phyloP scores from a whole-genome alignment of 2,888 invertebrate species.

The Scaptomyza cyrtandrae region DNA sequence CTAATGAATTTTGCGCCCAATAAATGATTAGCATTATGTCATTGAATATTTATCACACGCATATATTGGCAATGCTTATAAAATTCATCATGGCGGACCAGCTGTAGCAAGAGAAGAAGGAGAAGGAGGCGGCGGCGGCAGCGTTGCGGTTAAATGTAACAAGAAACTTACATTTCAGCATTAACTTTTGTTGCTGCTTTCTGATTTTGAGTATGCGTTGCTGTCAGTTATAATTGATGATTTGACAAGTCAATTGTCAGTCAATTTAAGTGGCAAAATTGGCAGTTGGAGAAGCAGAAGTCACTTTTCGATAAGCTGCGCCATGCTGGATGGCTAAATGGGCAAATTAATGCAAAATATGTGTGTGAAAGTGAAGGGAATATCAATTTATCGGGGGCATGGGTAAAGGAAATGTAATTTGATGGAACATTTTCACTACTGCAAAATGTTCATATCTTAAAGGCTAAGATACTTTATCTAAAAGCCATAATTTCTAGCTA shows the following conservation, averaged over 20 bases:
- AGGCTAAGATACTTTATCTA: background rate
- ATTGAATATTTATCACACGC: slow-evolving; percentile 69
- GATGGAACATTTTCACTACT: background rate
- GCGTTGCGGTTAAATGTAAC: slow-evolving; percentile 28
- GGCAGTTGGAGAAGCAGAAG: slow-evolving; percentile 6
- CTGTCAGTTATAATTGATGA: slow-evolving; percentile 72
- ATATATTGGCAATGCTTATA: slow-evolving; percentile 56
- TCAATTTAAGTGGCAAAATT: slow-evolving; percentile 48
- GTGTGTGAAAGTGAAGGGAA: slow-evolving; percentile 13
- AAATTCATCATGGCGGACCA: slow-evolving; percentile 55
- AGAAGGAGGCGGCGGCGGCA: background rate
- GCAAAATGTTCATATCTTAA: too few relatives aligned
- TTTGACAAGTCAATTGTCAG: slow-evolving; percentile 76
- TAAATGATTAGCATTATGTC: slow-evolving; percentile 75
- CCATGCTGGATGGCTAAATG: slow-evolving; percentile 4
- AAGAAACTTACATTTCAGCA: slow-evolving; percentile 54
- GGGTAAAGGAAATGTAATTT: background rate
- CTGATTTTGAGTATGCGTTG: slow-evolving; percentile 10
- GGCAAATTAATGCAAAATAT: slow-evolving; percentile 30
- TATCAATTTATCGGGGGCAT: background rate
- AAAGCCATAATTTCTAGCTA: background rate
- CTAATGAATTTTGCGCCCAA: slow-evolving; percentile 72
- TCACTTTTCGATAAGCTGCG: slow-evolving; percentile 4
- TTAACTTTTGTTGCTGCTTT: slow-evolving; percentile 6
- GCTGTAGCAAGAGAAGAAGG: background rate